Conservation (phyloP, 2,888 invertebrate genomes). For the Gortyna flavago region DNA sequence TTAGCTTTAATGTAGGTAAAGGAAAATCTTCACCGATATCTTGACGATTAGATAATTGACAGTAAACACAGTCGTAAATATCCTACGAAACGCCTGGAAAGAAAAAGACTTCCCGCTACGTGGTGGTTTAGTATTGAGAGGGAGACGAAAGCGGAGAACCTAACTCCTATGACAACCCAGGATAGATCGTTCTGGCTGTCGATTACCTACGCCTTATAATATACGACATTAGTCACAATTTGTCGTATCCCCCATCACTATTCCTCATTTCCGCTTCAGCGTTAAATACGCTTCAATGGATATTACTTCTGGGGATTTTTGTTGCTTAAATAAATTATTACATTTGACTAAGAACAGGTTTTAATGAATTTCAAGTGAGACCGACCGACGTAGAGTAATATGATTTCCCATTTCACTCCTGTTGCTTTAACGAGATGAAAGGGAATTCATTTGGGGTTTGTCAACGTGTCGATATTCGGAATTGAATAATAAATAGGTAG, state of each 20-base stretch:
- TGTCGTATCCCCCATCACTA: conserved; percentile 61
- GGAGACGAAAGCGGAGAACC: not conserved
- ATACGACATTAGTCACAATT: conserved; percentile 7
- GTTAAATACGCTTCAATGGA: conserved; percentile 87
- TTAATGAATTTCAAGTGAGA: conserved; percentile 87
- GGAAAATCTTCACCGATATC: not conserved
- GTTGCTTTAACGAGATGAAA: conserved; percentile 81
- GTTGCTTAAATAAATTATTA: conserved; percentile 88
- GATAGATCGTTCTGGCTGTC: not conserved
- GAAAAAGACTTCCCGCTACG: not conserved
- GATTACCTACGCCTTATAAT: not conserved
- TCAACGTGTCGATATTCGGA: conserved; percentile 72
- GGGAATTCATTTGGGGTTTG: conserved; percentile 80
- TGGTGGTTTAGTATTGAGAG: not conserved
- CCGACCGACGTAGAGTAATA: conserved; percentile 75
- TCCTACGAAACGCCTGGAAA: not conserved
- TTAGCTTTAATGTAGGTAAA: not conserved
- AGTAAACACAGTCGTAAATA: not conserved
- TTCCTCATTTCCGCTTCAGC: conserved; percentile 76
- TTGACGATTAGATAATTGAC: not conserved
- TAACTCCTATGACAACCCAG: not conserved
- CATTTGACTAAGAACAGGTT: conserved; percentile 87
- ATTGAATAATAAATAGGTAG: conserved; percentile 67
- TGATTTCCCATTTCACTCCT: conserved; percentile 78
- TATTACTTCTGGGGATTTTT: conserved; percentile 89